These are phyloP conservation scores for Misgurnus mizolepis DNA, from an alignment of 2,113 vertebrate species.

Conservation along the genomic window DNA sequence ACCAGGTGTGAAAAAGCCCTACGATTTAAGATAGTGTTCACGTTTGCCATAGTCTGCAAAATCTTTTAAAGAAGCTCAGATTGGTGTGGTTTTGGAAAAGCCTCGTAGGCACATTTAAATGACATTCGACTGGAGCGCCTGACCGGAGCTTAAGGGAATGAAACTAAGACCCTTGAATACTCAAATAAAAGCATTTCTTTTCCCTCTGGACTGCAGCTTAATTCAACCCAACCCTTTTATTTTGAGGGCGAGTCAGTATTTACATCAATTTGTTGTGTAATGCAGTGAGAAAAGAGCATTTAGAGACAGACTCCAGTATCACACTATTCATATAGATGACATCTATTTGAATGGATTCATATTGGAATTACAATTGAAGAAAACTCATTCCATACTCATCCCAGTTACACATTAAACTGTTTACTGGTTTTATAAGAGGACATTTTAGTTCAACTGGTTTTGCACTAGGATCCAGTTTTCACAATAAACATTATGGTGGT, in stretches of 20 bases:
- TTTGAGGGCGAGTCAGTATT: constrained; percentile 2
- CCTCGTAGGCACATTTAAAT: constrained; percentile 16
- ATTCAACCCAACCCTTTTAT: constrained; percentile 26
- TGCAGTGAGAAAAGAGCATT: neutral
- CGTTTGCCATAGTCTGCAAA: neutral
- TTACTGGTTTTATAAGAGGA: neutral
- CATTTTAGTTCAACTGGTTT: neutral
- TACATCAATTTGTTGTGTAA: constrained; percentile 9
- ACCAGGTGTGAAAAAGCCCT: too few relatives aligned
- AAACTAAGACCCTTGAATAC: constrained; percentile 42
- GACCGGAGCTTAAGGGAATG: constrained; percentile 15
- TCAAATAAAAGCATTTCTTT: constrained; percentile 53
- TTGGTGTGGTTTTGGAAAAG: constrained; percentile 4
- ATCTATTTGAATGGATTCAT: neutral
- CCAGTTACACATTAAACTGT: neutral
- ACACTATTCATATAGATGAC: neutral
- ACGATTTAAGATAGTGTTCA: neutral
- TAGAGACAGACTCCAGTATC: neutral
- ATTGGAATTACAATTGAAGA: neutral
- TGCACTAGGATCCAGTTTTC: neutral
- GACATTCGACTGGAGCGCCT: neutral
- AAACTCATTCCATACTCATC: neutral
- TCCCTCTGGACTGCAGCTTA: constrained; percentile 44
- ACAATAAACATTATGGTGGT: neutral
- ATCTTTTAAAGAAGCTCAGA: constrained; percentile 4